These are phyloP conservation scores for Sebastes miniatus DNA, from an alignment of 2,797 vertebrate species.

Conservation along the genomic window DNA sequence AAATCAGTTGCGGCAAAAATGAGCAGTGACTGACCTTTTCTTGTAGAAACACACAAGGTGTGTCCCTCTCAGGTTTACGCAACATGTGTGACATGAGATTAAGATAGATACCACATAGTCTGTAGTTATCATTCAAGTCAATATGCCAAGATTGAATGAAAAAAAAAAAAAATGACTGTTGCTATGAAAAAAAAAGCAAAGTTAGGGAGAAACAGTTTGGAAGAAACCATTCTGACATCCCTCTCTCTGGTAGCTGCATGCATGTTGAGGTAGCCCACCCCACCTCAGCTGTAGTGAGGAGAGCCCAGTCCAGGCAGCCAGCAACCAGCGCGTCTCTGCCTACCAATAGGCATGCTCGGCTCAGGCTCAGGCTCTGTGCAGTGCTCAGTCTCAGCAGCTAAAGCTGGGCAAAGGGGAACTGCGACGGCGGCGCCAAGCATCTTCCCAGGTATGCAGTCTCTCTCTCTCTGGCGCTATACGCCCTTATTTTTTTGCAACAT, in stretches of 20 bases:
- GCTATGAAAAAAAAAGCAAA: slow-evolving; percentile 74
- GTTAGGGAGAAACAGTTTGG: slow-evolving; percentile 75
- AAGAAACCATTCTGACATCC: slow-evolving; percentile 81
- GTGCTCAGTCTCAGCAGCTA: slow-evolving; percentile 76
- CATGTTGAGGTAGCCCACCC: slow-evolving; percentile 69
- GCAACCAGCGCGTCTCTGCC: slow-evolving; percentile 81
- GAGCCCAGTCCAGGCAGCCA: slow-evolving; percentile 80
- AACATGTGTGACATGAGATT: not conserved
- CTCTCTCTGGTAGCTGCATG: slow-evolving; percentile 52
- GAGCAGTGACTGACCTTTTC: slow-evolving; percentile 11
- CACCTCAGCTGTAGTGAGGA: slow-evolving; percentile 76
- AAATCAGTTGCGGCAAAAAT: slow-evolving; percentile 22
- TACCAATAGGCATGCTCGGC: slow-evolving; percentile 82
- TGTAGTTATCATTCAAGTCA: slow-evolving; percentile 49
- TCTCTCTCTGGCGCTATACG: slow-evolving; percentile 51
- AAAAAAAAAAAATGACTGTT: slow-evolving; percentile 48
- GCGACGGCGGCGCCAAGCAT: slow-evolving; percentile 82
- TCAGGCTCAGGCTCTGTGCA: slow-evolving; percentile 74
- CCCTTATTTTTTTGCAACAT: slow-evolving; percentile 46
- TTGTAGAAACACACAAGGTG: not conserved
- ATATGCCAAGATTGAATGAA: slow-evolving; percentile 6
- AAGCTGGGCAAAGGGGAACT: slow-evolving; percentile 81
- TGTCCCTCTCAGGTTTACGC: not conserved
- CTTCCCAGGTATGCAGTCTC: slow-evolving; percentile 78
- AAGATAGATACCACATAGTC: not conserved